Conservation (phyloP, 1,140 invertebrate genomes). For the Nomia melanderi region DNA sequence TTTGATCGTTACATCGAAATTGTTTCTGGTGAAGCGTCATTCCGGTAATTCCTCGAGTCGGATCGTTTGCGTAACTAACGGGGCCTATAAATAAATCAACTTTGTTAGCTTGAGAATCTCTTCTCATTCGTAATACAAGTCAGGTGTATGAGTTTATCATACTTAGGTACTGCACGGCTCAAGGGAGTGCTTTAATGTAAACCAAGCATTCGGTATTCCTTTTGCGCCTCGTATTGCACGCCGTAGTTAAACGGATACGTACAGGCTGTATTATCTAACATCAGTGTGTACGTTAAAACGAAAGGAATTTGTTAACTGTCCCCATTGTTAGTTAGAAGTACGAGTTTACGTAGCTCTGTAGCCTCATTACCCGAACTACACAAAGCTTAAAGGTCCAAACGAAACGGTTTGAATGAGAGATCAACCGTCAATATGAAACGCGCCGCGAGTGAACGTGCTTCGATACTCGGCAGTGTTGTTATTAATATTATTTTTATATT, state of each 20-base stretch:
- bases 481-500: too few species aligned
- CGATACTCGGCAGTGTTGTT: too few species aligned
- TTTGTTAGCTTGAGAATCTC: too few species aligned
- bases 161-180: background rate
- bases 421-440: too few species aligned
- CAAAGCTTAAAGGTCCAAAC: background rate
- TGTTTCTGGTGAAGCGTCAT: too few species aligned
- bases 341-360: too few species aligned
- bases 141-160: background rate
- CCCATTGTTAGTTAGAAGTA: background rate
- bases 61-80: background rate
- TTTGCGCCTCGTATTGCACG: background rate
- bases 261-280: conserved; percentile 4
- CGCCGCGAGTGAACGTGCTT: too few species aligned
- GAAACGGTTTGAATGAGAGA: background rate
- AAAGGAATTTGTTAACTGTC: background rate
- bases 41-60: too few species aligned
- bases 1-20: too few species aligned
- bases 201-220: conserved; percentile 6
- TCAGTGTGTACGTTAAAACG: background rate
- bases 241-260: background rate
- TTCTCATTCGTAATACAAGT: background rate
- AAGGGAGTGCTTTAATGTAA: background rate
- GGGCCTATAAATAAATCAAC: too few species aligned
- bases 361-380: background rate